Conservation (phyloP, 2,888 invertebrate genomes). For the Pycnomerus fuliginosus region DNA sequence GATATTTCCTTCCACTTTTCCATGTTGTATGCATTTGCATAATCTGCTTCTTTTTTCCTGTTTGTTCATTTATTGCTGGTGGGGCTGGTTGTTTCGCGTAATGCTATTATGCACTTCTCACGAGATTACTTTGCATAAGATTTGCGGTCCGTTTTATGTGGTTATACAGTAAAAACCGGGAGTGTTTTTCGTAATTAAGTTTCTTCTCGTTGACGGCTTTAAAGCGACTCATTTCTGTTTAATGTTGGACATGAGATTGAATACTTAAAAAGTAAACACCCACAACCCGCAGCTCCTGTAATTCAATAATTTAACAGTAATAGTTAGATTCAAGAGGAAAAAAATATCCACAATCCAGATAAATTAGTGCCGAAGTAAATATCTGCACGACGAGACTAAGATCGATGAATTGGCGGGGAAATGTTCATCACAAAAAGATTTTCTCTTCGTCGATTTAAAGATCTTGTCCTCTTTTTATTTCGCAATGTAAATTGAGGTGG, state of each 20-base stretch:
- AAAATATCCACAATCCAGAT: too few relatives aligned
- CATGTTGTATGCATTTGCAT: slow-evolving; percentile 25
- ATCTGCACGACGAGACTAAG: slow-evolving; percentile 46
- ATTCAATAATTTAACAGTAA: too few relatives aligned
- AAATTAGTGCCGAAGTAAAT: slow-evolving; percentile 44
- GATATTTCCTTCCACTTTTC: slow-evolving; percentile 21
- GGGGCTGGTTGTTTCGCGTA: slow-evolving; percentile 32
- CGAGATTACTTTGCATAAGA: slow-evolving; percentile 41
- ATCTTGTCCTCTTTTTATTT: too few relatives aligned
- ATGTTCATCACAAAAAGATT: not conserved
- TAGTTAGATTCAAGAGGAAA: too few relatives aligned
- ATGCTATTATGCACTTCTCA: slow-evolving; percentile 41
- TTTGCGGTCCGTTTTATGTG: slow-evolving; percentile 32
- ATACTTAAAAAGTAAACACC: slow-evolving; percentile 12
- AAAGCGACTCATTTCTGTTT: slow-evolving; percentile 24
- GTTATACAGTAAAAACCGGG: slow-evolving; percentile 35
- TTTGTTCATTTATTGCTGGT: slow-evolving; percentile 26
- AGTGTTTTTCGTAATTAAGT: slow-evolving; percentile 44
- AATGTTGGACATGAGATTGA: slow-evolving; percentile 15
- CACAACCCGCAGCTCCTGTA: too few relatives aligned
- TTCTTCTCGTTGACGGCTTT: slow-evolving; percentile 35
- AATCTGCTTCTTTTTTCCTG: slow-evolving; percentile 24
- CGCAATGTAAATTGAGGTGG: too few relatives aligned
- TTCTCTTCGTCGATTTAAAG: too few relatives aligned
- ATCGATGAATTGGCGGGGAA: slow-evolving; percentile 37